Evolutionary conservation across 2,797 vertebrate genomes (phyloP).

Genomic region (Esox lucius): DNA sequence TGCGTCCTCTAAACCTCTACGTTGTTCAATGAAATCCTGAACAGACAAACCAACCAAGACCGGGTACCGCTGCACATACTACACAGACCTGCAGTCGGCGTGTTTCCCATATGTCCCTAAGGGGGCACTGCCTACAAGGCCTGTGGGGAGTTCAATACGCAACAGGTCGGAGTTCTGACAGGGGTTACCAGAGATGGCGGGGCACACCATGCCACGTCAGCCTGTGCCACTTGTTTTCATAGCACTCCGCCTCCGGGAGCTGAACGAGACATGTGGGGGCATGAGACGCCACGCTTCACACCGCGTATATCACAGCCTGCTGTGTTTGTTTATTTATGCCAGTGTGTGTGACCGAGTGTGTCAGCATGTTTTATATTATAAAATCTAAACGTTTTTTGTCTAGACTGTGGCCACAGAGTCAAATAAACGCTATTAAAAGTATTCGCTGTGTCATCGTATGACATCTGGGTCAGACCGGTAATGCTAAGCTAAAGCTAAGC

Average conservation of each 20-base stretch:
- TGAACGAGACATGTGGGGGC: constrained; percentile 50
- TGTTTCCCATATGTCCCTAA: constrained; percentile 85
- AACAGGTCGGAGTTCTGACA: constrained; percentile 91
- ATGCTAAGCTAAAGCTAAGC: neutral
- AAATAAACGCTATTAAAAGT: neutral
- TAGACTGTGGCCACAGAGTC: neutral
- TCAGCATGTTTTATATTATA: neutral
- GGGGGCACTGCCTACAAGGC: constrained; percentile 61
- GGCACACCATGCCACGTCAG: constrained; percentile 81
- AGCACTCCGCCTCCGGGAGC: constrained; percentile 77
- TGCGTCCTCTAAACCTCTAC: too few relatives aligned
- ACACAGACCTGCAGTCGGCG: constrained; percentile 86
- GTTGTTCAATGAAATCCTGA: neutral
- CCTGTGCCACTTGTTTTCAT: constrained; percentile 66
- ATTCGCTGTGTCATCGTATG: neutral
- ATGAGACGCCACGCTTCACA: neutral
- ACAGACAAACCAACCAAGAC: constrained; percentile 1
- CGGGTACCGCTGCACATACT: neutral
- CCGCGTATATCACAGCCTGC: neutral
- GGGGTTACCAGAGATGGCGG: constrained; percentile 72
- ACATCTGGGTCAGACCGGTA: neutral
- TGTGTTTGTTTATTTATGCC: neutral
- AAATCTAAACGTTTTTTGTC: neutral
- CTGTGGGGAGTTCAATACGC: constrained; percentile 78
- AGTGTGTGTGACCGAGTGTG: neutral